Evolutionary conservation across 2,113 vertebrate species (phyloP), one percentile per base, ranked within the genome.

Genomic region (Mesembrinibis cayennensis): DNA sequence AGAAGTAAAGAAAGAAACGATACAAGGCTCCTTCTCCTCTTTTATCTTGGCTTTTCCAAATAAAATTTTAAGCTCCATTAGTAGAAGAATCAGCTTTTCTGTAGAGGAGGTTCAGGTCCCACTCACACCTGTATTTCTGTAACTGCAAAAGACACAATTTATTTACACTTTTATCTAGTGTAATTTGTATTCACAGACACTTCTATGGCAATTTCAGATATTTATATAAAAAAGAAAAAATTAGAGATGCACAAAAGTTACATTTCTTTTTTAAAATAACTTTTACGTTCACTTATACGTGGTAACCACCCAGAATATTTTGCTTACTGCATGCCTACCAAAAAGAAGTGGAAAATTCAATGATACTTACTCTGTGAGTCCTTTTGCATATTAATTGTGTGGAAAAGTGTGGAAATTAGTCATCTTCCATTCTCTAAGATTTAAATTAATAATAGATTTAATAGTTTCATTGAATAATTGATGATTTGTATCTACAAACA

Each of bases 361-460:
- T 61, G 3, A 38, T 27, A 58, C 7, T 55, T 71, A 84, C 32
- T 44, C n/a, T 71, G 32, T 73, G 63, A 42, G 32, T 18, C 23
- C 76, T 87, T 71, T 58, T 80, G 34, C 11, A 61, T 56, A 93
- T 70, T 85, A 91, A 71, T 50, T 95, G 61, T n/a, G 19, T 55
- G 70, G 80, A 63, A 92, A 82, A 89, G 27, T 36, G 66, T 91
- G 32, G 17, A 63, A 95, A 96, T 84, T 74, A 89, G 53, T 90
- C 63, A 93, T 89, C 27, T 85, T 85, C n/a, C 32, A 56, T 76
- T 82, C 16, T 42, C 26, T 76, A 65, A 71, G 26, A 66, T 66
- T 71, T 89, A 95, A 93, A 89, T 86, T 94, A 92, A 72, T 86
- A 92, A 89, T 77, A 53, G 34, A 50, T 55, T 94, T 93, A 79